Percentiles rank a stretch among this genome's conserved stretches.
Evolutionary conservation across 2,113 vertebrate species (phyloP).

Genomic region (Syngnathus typhle): DNA sequence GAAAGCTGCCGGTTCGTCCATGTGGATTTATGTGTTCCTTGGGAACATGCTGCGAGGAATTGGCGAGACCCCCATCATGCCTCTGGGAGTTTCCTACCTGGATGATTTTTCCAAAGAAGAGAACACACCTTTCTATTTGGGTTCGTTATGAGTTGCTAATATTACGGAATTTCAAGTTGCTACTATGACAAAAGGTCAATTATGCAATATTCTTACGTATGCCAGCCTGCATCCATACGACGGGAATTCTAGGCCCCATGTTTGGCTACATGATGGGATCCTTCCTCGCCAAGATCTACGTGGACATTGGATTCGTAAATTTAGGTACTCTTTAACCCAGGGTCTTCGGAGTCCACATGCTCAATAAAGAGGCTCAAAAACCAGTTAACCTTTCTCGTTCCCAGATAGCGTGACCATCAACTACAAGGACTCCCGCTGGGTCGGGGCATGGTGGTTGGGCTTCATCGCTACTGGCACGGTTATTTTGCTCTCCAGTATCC

Average conservation of each 20-base stretch:
- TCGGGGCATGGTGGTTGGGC: conserved; percentile 97
- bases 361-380: background rate
- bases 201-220: background rate
- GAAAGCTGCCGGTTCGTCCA: conserved; percentile 72
- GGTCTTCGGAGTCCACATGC: background rate
- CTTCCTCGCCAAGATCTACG: conserved; percentile 85
- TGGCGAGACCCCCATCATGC: conserved; percentile 91
- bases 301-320: conserved; percentile 86
- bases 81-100: conserved; percentile 86
- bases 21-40: conserved; percentile 88
- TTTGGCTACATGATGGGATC: conserved; percentile 91
- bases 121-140: conserved; percentile 86
- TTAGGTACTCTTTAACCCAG: conserved; percentile 72
- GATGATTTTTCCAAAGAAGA: conserved; percentile 87
- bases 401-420: conserved; percentile 79
- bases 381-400: background rate
- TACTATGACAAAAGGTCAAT: too few species aligned
- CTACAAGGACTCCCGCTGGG: conserved; percentile 85
- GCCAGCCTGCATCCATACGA: conserved; percentile 84
- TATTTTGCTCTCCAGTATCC: conserved; percentile 77
- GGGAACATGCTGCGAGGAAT: conserved; percentile 91
- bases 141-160: conserved; percentile 58
- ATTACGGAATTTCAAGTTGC: too few species aligned
- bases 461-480: conserved; percentile 80
- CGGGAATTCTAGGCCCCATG: conserved; percentile 88